phyloP scores from a whole-genome alignment of 2,888 invertebrate genomes.

The Leptinotarsa juncta region DNA sequence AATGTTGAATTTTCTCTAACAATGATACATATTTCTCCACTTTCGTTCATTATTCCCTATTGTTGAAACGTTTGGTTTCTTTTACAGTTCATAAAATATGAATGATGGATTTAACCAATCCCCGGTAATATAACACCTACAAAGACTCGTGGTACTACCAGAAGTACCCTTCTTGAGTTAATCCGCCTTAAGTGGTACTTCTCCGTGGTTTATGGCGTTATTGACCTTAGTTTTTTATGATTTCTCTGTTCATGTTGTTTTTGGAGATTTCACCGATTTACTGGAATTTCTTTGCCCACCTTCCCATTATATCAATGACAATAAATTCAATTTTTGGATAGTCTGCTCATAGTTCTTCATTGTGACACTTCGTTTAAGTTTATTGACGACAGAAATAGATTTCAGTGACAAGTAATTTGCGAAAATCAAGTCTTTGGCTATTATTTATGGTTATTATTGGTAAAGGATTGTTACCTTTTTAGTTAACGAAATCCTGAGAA shows the following conservation, averaged over 20 bases:
- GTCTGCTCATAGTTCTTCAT: not conserved
- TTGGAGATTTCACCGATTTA: not conserved
- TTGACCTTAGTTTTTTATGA: conserved; percentile 5
- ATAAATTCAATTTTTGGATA: not conserved
- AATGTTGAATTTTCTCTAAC: not conserved
- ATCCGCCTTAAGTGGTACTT: conserved; percentile 5
- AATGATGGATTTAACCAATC: conserved; percentile 10
- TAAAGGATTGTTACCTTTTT: not conserved
- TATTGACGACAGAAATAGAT: not conserved
- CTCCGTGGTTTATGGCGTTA: conserved; percentile 3
- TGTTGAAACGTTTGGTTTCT: conserved; percentile 16
- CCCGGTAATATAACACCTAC: conserved; percentile 18
- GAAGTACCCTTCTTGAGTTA: conserved; percentile 23
- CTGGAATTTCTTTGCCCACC: not conserved
- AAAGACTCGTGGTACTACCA: conserved; percentile 2
- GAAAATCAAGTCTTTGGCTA: not conserved
- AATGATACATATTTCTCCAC: conserved; percentile 15
- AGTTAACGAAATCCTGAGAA: not conserved
- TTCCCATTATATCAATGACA: not conserved
- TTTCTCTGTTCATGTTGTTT: conserved; percentile 1
- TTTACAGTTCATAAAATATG: conserved; percentile 13
- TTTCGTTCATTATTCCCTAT: conserved; percentile 1
- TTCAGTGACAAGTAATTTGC: not conserved
- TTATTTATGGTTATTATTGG: not conserved
- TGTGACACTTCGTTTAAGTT: not conserved